Base-by-base conservation (phyloP, 2,113 vertebrate species). In the Collichthys lucidus region DNA sequence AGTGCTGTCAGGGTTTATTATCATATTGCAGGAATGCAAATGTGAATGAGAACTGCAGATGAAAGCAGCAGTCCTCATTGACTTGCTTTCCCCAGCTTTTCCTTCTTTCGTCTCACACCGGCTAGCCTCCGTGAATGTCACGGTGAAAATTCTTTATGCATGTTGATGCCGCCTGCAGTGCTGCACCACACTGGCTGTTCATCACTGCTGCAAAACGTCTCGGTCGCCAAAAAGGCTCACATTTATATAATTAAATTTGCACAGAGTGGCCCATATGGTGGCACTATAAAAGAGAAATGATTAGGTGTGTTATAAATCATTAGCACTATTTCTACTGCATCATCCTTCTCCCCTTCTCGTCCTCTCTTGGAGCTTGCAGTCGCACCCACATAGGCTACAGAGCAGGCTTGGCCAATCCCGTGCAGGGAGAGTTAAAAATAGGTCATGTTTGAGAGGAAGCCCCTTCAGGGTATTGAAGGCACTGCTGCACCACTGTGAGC, bases 351-450 rank as follows among this genome's bases (percentile, higher is more conserved):
- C 56, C 49, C 57, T 84, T 84, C 49, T 82, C 5, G 4, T 76
- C 71, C 49, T 79, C 71, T 72, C 64, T 68, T 64, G 61, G 61
- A 85, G 84, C 73, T 72, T 14, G 14, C 56, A 90, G 80, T 66
- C 82, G 65, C 78, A n/a, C 88, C 79, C 61, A 87, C 86, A 90
- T 69, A 88, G 88, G 84, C 88, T 84, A 79, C 82, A 72, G 86
- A 91, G 83, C 82, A 81, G 77, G 80, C 83, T 93, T 74, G 90
- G 84, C 93, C 95, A 94, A 94, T 94, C 94, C 52, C 56, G 86
- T 82, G 91, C 88, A 90, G 91, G 80, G 86, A 91, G 92, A 94
- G 90, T 90, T 94, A 94, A 93, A 95, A 95, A 93, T 95, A 95
- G 94, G 94, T 94, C 95, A 94, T 90, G 93, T 94, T 93, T 93